Evolutionary conservation across 2,113 vertebrate genomes (phyloP).

Genomic region (Alligator sinensis): DNA sequence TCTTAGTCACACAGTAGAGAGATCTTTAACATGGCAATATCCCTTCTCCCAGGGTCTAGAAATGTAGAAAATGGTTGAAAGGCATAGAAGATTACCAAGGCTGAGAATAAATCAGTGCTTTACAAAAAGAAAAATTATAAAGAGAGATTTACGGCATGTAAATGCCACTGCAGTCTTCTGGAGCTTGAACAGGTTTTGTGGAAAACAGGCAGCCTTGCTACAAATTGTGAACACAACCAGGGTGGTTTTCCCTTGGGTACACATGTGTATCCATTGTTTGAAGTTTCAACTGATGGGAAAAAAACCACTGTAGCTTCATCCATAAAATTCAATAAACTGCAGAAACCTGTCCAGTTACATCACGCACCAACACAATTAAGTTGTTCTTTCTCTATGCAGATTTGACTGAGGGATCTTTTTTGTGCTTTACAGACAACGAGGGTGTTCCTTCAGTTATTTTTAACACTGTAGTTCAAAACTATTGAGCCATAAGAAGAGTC

Average conservation of each 20-base stretch:
- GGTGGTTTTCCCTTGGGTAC: background rate
- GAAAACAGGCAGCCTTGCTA: conserved; percentile 5
- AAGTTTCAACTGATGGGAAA: background rate
- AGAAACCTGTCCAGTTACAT: background rate
- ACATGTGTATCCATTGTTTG: background rate
- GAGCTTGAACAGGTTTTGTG: background rate
- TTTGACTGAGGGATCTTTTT: background rate
- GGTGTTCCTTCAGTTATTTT: background rate
- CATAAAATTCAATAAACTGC: background rate
- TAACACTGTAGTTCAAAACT: background rate
- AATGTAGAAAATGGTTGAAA: conserved; percentile 23
- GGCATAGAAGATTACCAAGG: background rate
- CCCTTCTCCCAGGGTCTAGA: background rate
- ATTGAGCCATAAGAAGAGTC: fast-evolving
- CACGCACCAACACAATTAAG: background rate
- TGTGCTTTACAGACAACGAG: background rate
- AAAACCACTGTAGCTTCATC: background rate
- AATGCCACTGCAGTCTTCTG: background rate
- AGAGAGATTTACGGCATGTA: conserved; percentile 22
- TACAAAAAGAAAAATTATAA: background rate
- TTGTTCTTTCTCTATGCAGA: background rate
- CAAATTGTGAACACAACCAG: conserved; percentile 9
- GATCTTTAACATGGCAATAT: conserved; percentile 53
- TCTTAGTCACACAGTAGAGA: conserved; percentile 59
- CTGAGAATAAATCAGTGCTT: background rate